Percentiles rank a stretch among this genome's conserved stretches.
phyloP scores from a whole-genome alignment of 2,888 invertebrate genomes.

The Andrena marginata region DNA sequence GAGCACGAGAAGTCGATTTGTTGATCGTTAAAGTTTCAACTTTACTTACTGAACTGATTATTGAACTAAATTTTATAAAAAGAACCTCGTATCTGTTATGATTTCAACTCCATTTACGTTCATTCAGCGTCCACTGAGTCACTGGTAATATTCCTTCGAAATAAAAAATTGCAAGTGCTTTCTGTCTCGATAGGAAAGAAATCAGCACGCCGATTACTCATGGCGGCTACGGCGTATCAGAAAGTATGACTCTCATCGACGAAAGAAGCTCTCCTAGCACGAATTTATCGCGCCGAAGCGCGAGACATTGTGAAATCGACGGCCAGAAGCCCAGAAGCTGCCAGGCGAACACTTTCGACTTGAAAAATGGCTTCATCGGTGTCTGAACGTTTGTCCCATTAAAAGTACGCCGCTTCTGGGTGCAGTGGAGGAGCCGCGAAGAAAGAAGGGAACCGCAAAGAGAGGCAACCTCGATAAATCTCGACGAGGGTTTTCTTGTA shows the following conservation, averaged over 20 bases:
- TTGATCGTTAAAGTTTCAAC: no score
- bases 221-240: background rate
- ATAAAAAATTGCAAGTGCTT: no score
- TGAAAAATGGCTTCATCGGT: conserved; percentile 65
- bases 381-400: conserved; percentile 73
- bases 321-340: conserved; percentile 56
- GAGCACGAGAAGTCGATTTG: no score
- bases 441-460: conserved; percentile 65
- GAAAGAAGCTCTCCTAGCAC: conserved; percentile 14
- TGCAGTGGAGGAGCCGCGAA: conserved; percentile 56
- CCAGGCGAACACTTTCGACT: conserved; percentile 52
- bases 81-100: no score
- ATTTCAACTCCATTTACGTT: no score
- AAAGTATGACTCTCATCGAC: background rate
- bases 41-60: no score
- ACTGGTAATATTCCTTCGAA: no score
- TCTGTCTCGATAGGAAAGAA: background rate
- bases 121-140: no score
- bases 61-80: no score
- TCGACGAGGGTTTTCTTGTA: conserved; percentile 54
- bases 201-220: conserved; percentile 6
- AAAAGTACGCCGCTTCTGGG: conserved; percentile 65
- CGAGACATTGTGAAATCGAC: conserved; percentile 28
- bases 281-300: conserved; percentile 35
- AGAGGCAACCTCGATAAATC: conserved; percentile 68